A percentile compares a stretch with the other conserved stretches of the same genome.
Conservation (phyloP, 2,797 vertebrate species). For the Malacoctenus gilli region DNA sequence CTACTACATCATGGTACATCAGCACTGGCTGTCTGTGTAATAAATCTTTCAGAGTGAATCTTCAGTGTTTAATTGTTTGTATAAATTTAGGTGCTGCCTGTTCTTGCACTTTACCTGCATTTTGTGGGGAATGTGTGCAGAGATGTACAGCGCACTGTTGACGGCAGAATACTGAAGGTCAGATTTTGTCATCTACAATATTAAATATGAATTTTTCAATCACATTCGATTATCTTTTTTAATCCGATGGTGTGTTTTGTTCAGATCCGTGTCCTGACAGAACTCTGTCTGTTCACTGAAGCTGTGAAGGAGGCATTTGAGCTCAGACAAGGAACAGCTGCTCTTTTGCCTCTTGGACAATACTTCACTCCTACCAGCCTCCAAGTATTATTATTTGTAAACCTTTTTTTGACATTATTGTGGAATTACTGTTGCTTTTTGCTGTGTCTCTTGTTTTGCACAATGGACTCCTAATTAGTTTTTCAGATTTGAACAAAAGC, state of each 20-base stretch:
- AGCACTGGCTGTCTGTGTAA: background rate
- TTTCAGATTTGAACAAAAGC: no score
- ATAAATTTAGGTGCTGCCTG: conserved; percentile 86
- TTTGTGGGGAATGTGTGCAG: conserved; percentile 86
- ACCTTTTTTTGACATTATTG: background rate
- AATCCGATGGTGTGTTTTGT: conserved; percentile 35
- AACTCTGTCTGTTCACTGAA: conserved; percentile 86
- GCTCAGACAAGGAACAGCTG: conserved; percentile 79
- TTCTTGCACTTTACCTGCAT: conserved; percentile 88
- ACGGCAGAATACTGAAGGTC: conserved; percentile 93
- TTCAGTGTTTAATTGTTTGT: conserved; percentile 5
- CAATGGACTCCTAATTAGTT: no score
- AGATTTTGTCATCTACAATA: conserved; percentile 24
- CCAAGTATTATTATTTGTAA: conserved; percentile 55
- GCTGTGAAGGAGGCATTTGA: conserved; percentile 84
- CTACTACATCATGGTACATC: conserved; percentile 85
- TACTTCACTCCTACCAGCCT: conserved; percentile 51
- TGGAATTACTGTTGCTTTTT: no score
- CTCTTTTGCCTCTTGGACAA: conserved; percentile 75
- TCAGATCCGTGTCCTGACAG: conserved; percentile 88
- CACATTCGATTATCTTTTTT: no score
- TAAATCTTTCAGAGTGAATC: background rate
- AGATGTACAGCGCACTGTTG: conserved; percentile 82
- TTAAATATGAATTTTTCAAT: background rate
- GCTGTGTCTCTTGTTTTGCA: no score